These are phyloP conservation scores for Sakesphorus luctuosus DNA, from an alignment of 2,113 vertebrate genomes.

Conservation along the genomic window DNA sequence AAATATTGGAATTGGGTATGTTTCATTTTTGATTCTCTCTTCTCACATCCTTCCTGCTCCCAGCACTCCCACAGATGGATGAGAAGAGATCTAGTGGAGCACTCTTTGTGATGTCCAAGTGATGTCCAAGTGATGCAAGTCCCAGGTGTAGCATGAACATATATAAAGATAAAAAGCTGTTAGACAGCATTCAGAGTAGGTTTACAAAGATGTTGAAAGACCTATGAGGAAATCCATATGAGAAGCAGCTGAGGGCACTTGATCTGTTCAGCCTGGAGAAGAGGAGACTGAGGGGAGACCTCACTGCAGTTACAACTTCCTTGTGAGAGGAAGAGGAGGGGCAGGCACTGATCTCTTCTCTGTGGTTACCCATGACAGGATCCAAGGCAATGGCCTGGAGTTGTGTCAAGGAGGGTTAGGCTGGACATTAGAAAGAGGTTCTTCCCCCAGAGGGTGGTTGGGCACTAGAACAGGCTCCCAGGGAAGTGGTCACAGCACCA, in stretches of 20 bases:
- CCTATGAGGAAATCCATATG: rapidly evolving
- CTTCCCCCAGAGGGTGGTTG: not conserved
- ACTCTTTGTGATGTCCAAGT: not conserved
- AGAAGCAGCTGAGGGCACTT: not conserved
- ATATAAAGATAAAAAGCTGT: not conserved
- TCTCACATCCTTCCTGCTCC: not conserved
- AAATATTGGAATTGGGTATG: not conserved
- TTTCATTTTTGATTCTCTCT: not conserved
- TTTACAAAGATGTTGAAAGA: not conserved
- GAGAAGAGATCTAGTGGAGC: not conserved
- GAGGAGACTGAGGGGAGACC: not conserved
- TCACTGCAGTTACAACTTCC: rapidly evolving
- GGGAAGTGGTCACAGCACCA: not conserved
- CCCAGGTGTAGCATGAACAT: rapidly evolving
- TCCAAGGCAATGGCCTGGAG: rapidly evolving
- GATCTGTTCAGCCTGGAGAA: not conserved
- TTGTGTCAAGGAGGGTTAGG: not conserved
- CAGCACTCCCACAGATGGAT: not conserved
- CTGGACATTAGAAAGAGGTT: not conserved
- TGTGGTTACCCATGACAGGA: not conserved
- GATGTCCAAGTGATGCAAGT: not conserved
- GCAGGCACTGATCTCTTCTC: not conserved
- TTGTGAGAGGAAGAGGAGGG: rapidly evolving
- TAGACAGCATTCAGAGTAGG: not conserved
- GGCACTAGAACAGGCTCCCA: not conserved